Percentiles rank a stretch among this genome's conserved stretches.
These are phyloP conservation scores for Cheilosia urbana DNA, from an alignment of 2,888 invertebrate genomes.

Conservation along the genomic window DNA sequence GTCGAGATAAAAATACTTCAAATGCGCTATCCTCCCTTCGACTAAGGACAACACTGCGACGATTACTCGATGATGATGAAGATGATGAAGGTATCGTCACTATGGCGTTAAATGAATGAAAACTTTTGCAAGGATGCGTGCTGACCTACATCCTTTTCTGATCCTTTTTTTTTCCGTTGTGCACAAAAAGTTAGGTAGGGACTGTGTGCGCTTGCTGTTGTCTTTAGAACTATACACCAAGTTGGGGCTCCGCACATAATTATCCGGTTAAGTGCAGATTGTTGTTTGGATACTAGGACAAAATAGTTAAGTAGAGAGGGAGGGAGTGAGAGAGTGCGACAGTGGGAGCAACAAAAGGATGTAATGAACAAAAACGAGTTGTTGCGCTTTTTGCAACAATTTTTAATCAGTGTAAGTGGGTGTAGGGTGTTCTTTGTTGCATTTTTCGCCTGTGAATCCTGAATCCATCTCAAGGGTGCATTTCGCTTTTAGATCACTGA, in stretches of 20 bases:
- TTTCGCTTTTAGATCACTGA: conserved; percentile 16
- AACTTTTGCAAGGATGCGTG: conserved; percentile 49
- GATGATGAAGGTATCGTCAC: background rate
- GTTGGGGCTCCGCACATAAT: conserved; percentile 49
- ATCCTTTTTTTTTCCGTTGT: background rate
- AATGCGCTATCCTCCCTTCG: conserved; percentile 5
- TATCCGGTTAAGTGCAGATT: conserved; percentile 67
- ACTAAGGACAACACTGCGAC: conserved; percentile 50
- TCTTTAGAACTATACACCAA: conserved; percentile 12
- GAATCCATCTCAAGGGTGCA: conserved; percentile 11
- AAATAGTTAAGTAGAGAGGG: background rate
- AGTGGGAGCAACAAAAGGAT: background rate
- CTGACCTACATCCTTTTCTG: conserved; percentile 66
- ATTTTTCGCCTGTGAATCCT: background rate
- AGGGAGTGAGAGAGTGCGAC: background rate
- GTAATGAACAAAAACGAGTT: conserved; percentile 14
- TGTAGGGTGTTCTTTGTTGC: conserved; percentile 42
- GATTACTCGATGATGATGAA: conserved; percentile 50
- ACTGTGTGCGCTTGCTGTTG: conserved; percentile 20
- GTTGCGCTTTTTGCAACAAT: conserved; percentile 51
- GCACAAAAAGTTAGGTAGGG: background rate
- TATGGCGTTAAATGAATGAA: conserved; percentile 67
- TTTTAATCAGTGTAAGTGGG: conserved; percentile 63
- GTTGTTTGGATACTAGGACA: conserved; percentile 37
- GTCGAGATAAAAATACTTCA: conserved; percentile 43